Percentiles rank a stretch among this genome's conserved stretches.
These are phyloP conservation scores for Panagrolaimus sp. DNA, from an alignment of 1,140 invertebrate species.

Conservation along the genomic window DNA sequence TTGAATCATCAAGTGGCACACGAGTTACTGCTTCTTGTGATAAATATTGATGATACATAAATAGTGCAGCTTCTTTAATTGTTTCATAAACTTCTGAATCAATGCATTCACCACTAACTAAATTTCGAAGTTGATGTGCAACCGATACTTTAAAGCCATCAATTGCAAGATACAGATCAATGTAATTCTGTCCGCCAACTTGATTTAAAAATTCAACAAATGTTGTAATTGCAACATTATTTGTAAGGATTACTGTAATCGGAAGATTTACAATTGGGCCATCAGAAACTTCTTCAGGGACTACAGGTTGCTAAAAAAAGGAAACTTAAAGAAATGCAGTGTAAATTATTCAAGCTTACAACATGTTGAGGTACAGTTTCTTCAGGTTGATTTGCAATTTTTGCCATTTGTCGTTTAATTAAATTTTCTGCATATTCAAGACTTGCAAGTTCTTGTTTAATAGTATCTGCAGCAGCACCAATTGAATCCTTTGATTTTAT, in stretches of 20 bases:
- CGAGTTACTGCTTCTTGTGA: slow-evolving; percentile 70
- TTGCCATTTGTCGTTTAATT: slow-evolving; percentile 69
- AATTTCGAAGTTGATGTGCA: slow-evolving; percentile 66
- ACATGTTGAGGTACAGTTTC: slow-evolving; percentile 46
- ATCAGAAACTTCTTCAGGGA: slow-evolving; percentile 62
- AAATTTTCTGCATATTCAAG: slow-evolving; percentile 74
- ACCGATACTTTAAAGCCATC: slow-evolving; percentile 75
- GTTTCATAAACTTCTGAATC: slow-evolving; percentile 63
- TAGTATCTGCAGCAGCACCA: neutral
- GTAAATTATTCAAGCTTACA: slow-evolving; percentile 19
- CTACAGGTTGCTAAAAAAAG: slow-evolving; percentile 15
- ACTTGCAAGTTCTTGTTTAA: slow-evolving; percentile 83
- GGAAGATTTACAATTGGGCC: slow-evolving; percentile 69
- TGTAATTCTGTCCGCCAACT: slow-evolving; percentile 71
- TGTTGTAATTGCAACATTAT: slow-evolving; percentile 73
- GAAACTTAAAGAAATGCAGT: slow-evolving; percentile 7
- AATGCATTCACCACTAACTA: slow-evolving; percentile 42
- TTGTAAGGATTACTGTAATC: slow-evolving; percentile 73
- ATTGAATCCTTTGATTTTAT: slow-evolving; percentile 47
- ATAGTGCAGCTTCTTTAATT: slow-evolving; percentile 71
- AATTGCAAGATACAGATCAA: slow-evolving; percentile 77
- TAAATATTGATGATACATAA: slow-evolving; percentile 77
- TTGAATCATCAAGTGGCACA: slow-evolving; percentile 67
- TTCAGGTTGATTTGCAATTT: slow-evolving; percentile 55
- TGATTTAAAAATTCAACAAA: slow-evolving; percentile 75